A percentile compares a stretch with the other conserved stretches of the same genome.
phyloP scores from a whole-genome alignment of 2,113 vertebrate species.

The Ceyx margarethae region DNA sequence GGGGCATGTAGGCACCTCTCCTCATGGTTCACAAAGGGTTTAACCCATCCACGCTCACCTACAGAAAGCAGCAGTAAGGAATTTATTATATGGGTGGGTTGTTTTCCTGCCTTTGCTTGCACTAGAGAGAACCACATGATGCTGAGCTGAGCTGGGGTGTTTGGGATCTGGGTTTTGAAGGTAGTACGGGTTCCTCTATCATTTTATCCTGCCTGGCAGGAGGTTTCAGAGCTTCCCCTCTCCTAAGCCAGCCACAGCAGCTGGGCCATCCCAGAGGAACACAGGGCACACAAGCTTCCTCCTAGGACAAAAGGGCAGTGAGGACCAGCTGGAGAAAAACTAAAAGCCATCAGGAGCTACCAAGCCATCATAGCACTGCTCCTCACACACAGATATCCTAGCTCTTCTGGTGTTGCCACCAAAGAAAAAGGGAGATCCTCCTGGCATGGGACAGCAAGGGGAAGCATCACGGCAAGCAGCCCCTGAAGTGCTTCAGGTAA shows the following conservation, averaged over 20 bases:
- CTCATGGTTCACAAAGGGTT: neutral
- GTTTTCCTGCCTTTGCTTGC: neutral
- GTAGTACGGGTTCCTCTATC: neutral
- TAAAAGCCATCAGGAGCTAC: neutral
- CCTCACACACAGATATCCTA: neutral
- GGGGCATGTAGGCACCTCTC: neutral
- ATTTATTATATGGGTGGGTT: neutral
- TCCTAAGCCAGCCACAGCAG: neutral
- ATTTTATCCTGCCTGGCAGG: neutral
- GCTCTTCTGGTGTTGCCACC: neutral
- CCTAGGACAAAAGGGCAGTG: neutral
- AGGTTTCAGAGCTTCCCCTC: neutral
- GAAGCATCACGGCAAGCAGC: neutral
- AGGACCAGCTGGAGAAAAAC: neutral
- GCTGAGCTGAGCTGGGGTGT: neutral
- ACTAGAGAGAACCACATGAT: accelerated
- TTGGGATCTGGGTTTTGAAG: neutral
- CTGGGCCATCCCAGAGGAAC: neutral
- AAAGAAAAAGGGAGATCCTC: neutral
- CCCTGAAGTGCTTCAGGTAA: accelerated
- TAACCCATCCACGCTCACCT: accelerated
- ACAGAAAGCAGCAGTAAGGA: neutral
- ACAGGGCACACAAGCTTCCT: neutral
- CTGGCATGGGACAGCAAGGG: neutral
- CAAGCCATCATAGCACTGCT: neutral